These are phyloP conservation scores for Dascillus cervinus DNA, from an alignment of 2,888 invertebrate species.

Conservation along the genomic window DNA sequence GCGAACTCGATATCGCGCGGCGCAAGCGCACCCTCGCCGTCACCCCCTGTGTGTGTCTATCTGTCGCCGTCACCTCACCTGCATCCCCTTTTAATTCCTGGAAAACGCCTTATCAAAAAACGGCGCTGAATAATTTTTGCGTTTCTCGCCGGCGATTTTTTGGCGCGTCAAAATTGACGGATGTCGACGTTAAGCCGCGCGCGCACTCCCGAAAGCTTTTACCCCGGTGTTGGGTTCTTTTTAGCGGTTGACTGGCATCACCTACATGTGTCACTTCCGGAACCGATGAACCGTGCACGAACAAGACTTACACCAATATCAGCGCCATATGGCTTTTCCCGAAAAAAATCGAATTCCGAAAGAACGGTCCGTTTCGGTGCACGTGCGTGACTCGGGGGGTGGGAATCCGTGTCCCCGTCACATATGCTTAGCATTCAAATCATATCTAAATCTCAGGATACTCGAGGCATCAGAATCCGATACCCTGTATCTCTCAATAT, in stretches of 20 bases:
- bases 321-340: not conserved
- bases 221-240: constrained; percentile 15
- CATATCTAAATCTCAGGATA: constrained; percentile 26
- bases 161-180: constrained; percentile 7
- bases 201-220: constrained; percentile 13
- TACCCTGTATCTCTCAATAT: constrained; percentile 25
- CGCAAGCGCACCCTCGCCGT: constrained; percentile 40
- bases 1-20: constrained; percentile 41
- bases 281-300: not conserved
- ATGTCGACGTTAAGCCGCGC: constrained; percentile 8
- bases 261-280: constrained; percentile 19
- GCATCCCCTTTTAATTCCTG: constrained; percentile 52
- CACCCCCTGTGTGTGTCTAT: constrained; percentile 35
- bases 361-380: not conserved
- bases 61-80: constrained; percentile 43
- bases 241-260: constrained; percentile 17
- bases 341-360: not conserved
- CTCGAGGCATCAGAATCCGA: constrained; percentile 14
- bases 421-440: constrained; percentile 29
- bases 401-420: constrained; percentile 12
- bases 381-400: not conserved
- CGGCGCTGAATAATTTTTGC: constrained; percentile 38
- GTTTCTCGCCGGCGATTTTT: constrained; percentile 7
- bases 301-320: not conserved
- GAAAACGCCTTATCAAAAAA: constrained; percentile 42